Evolutionary conservation across 2,113 vertebrate genomes (phyloP), one percentile per base, ranked within the genome.

Genomic region (Vulpes vulpes): DNA sequence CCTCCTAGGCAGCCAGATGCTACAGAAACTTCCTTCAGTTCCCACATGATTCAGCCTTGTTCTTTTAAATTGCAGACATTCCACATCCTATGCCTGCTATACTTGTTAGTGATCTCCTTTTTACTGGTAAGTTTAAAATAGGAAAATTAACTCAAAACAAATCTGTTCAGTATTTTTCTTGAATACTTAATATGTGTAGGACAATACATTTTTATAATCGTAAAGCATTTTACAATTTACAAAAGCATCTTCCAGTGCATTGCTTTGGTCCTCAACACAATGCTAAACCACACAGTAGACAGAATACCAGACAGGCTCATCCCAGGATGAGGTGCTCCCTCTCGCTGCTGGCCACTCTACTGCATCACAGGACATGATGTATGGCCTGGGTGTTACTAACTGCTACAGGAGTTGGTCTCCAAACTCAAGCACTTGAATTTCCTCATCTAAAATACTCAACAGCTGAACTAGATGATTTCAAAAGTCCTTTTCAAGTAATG

Each of bases 381-480:
- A 57, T 23, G 8, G 57, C 38, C 53, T 6, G 27, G 35, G 17
- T 71, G 8, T 8, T 53, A 22, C 60, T 49, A 71, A 22, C 8
- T 30, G 32, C 74, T 30, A 71, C 9, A 11, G 27, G 27, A 78
- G 32, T 7, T 30, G 23, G 16, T 55, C 51, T 89, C 27, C n/a
- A 25, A 82, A 60, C 51, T 35, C 6, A 38, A 2, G 49, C 15
- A 74, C 55, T 30, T 96, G n/a, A 67, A n/a, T 38, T 82, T 64
- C 57, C 59, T 5, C 59, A 73, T 12, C 64, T 67, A 84, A 96
- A 95, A 88, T 73, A 38, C 60, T 88, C n/a, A 83, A 96, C 55
- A 89, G 35, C 38, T 16, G 8, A 91, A 94, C 57, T 49, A 53
- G 12, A 78, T 27, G 51, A 35, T 35, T 95, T 38, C 49, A 59